Percentiles rank a stretch among this genome's conserved stretches.
Conservation (phyloP, 2,888 invertebrate genomes). For the Erpobdella octoculata region DNA sequence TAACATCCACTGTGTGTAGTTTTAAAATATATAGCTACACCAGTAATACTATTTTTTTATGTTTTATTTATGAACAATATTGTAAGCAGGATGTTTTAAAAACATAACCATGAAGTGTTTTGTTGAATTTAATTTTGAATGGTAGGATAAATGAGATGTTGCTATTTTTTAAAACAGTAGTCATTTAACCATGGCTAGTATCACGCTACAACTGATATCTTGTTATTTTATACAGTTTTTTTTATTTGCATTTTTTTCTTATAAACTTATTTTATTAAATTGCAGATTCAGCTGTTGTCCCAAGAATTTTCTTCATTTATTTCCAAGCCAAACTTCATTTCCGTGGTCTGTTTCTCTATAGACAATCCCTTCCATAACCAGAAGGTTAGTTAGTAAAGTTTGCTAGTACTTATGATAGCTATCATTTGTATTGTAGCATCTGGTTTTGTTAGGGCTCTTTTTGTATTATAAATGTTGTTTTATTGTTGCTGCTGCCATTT, state of each 20-base stretch:
- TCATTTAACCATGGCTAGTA: no score
- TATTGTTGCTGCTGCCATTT: neutral
- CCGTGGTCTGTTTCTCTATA: constrained; percentile 77
- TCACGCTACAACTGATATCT: no score
- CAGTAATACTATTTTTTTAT: no score
- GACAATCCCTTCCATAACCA: constrained; percentile 72
- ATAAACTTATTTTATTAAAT: neutral
- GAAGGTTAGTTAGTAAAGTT: constrained; percentile 56
- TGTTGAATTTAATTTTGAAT: no score
- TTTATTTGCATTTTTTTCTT: neutral
- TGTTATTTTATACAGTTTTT: no score
- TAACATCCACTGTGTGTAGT: no score
- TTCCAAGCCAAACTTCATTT: constrained; percentile 76
- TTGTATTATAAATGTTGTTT: neutral
- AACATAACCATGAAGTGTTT: no score
- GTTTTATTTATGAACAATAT: no score
- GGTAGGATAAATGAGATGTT: no score
- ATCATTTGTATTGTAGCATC: neutral
- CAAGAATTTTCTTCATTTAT: constrained; percentile 71
- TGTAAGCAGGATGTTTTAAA: no score
- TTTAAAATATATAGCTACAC: no score
- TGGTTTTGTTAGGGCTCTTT: neutral
- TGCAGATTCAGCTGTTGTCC: constrained; percentile 67
- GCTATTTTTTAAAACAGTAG: no score
- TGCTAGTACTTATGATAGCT: neutral